Percentiles rank a stretch among this genome's conserved stretches.
Conservation (phyloP, 2,797 vertebrate genomes). For the Zenarchopterus dispar region DNA sequence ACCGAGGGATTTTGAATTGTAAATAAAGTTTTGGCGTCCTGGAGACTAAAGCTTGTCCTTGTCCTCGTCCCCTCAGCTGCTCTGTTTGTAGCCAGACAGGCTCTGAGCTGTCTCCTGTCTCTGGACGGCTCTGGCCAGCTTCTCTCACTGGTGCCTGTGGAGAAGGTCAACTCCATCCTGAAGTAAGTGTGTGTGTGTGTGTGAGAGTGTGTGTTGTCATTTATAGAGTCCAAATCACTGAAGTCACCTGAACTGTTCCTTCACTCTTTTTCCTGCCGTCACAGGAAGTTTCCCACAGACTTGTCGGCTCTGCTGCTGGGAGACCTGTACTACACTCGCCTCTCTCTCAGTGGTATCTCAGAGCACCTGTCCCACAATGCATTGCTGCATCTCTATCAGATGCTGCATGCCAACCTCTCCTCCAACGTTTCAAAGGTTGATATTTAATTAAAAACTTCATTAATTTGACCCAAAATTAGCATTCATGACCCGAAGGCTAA, state of each 20-base stretch:
- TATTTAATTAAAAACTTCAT: background rate
- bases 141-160: constrained; percentile 84
- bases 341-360: constrained; percentile 88
- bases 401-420: constrained; percentile 89
- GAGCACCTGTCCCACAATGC: constrained; percentile 86
- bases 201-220: background rate
- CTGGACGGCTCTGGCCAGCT: constrained; percentile 88
- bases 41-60: background rate
- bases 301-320: constrained; percentile 88
- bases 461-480: background rate
- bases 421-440: constrained; percentile 89
- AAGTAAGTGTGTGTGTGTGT: constrained; percentile 5
- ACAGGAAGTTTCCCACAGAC: constrained; percentile 88
- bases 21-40: too few relatives aligned
- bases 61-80: constrained; percentile 73
- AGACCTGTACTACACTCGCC: constrained; percentile 92
- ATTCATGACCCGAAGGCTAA: background rate
- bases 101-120: constrained; percentile 90
- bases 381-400: constrained; percentile 85
- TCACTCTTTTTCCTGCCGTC: background rate
- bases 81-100: constrained; percentile 91
- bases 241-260: too few relatives aligned
- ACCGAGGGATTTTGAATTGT: too few relatives aligned
- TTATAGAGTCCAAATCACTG: background rate
- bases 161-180: constrained; percentile 83